Evolutionary conservation across 2,113 vertebrate species (phyloP).

Genomic region (Xiphophorus couchianus): DNA sequence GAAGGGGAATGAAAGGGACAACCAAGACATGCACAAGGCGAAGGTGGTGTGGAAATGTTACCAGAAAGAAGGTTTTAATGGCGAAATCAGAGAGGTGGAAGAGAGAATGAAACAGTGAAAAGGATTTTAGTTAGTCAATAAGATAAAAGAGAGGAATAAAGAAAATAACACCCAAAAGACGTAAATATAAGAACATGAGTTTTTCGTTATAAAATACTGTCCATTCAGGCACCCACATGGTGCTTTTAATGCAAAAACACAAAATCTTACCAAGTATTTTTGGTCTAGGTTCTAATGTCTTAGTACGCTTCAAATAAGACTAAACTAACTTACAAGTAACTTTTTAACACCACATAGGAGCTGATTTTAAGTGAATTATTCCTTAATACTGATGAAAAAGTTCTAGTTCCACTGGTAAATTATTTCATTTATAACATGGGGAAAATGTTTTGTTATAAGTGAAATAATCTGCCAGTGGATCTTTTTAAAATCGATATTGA

Average conservation of each 20-base stretch:
- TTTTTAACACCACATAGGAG: no score
- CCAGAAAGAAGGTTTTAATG: slow-evolving; percentile 17
- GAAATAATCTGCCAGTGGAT: no score
- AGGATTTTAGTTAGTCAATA: slow-evolving; percentile 21
- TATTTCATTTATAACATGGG: no score
- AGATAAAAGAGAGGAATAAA: slow-evolving; percentile 21
- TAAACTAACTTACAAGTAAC: no score
- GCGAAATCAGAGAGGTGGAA: slow-evolving; percentile 23
- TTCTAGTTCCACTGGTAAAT: no score
- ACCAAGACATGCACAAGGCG: slow-evolving; percentile 23
- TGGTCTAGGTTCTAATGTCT: no score
- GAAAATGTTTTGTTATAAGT: no score
- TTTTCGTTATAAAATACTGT: not conserved
- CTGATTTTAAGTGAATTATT: no score
- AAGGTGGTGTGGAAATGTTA: slow-evolving; percentile 15
- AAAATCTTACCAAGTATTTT: no score
- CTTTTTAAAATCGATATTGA: no score
- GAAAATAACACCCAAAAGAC: slow-evolving; percentile 18
- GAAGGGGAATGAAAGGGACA: slow-evolving; percentile 18
- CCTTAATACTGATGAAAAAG: no score
- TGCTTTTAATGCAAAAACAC: not conserved
- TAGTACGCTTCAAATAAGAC: no score
- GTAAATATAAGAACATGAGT: slow-evolving; percentile 8
- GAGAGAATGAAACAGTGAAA: slow-evolving; percentile 9
- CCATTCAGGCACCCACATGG: not conserved